Evolutionary conservation across 64 coral and sea anemone genomes (phyloP).

Genomic region (Astreopora myriophthalma): DNA sequence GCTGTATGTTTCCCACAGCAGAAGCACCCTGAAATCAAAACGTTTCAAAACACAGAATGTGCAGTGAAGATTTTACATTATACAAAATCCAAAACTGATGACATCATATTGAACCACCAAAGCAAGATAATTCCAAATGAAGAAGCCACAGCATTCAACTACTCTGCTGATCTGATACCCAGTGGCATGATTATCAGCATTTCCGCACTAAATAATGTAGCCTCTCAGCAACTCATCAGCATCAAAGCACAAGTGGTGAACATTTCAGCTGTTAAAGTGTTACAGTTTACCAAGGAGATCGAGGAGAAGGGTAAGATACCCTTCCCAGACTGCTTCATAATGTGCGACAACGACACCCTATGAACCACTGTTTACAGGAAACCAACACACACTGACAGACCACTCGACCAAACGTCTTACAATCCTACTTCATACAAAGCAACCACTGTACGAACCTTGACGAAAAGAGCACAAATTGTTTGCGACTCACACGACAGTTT

Average conservation of each 20-base stretch:
- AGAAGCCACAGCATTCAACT: conserved; percentile 19
- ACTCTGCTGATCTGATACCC: conserved; percentile 36
- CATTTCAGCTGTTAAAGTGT: too few relatives aligned
- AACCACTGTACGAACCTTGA: too few relatives aligned
- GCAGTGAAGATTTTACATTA: conserved; percentile 54
- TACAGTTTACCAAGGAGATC: too few relatives aligned
- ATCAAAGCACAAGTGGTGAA: conserved; percentile 13
- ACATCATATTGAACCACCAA: conserved; percentile 59
- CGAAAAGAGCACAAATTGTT: too few relatives aligned
- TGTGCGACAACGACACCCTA: too few relatives aligned
- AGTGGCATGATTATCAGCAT: conserved; percentile 36
- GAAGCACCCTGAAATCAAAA: conserved; percentile 48
- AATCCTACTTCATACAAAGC: too few relatives aligned
- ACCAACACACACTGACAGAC: too few relatives aligned
- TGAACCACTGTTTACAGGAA: too few relatives aligned
- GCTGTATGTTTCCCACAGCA: conserved; percentile 56
- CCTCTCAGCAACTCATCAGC: conserved; percentile 30
- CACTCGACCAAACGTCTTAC: too few relatives aligned
- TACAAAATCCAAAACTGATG: conserved; percentile 40
- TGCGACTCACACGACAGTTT: too few relatives aligned
- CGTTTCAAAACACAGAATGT: conserved; percentile 45
- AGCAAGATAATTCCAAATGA: conserved; percentile 17
- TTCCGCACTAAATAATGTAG: conserved; percentile 49
- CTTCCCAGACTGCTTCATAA: too few relatives aligned
- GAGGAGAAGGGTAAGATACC: too few relatives aligned